Evolutionary conservation across 2,888 invertebrate genomes (phyloP), one percentile per base, ranked within the genome.

Genomic region (Lepas anatifera): DNA sequence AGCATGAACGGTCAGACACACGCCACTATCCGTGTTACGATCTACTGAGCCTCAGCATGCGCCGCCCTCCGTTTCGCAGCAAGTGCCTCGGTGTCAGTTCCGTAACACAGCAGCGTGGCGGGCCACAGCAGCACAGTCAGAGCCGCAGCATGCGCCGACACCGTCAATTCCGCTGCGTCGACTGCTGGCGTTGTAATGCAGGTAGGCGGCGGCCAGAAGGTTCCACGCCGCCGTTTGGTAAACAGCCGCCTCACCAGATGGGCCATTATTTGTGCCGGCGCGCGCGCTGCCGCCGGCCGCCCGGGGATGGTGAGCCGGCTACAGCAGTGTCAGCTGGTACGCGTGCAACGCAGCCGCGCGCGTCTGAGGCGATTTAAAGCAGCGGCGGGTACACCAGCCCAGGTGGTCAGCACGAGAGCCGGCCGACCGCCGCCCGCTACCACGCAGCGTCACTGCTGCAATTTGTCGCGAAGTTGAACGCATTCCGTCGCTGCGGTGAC

Each of bases 151-250:
- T n/a, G n/a, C n/a, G n/a, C n/a, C n/a, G n/a, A n/a, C n/a, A n/a
- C n/a, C n/a, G n/a, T n/a, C n/a, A n/a, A n/a, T n/a, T n/a, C n/a
- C n/a, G n/a, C n/a, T n/a, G n/a, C n/a, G n/a, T n/a, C n/a, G n/a
- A n/a, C n/a, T 8, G 1, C 35, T 1, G 32, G 27, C 32, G 22
- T 10, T 35, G 35, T 32, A 35, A 32, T 32, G 58, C 58, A 58
- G 58, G 58, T 58, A 58, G 58, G 58, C 32, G 32, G 58, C 32
- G n/a, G n/a, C n/a, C n/a, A n/a, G n/a, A n/a, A n/a, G n/a, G n/a
- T n/a, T n/a, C 29, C 22, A 22, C 18, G 52, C 58, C 8, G 58
- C 35, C 32, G n/a, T 22, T 58, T 22, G 58, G 58, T 58, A 58
- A 58, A 58, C 58, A 58, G 58, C 58, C 18, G 32, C 35, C 3